Base-by-base conservation (phyloP, 2,888 invertebrate species). In the Embidobia sp. region DNA sequence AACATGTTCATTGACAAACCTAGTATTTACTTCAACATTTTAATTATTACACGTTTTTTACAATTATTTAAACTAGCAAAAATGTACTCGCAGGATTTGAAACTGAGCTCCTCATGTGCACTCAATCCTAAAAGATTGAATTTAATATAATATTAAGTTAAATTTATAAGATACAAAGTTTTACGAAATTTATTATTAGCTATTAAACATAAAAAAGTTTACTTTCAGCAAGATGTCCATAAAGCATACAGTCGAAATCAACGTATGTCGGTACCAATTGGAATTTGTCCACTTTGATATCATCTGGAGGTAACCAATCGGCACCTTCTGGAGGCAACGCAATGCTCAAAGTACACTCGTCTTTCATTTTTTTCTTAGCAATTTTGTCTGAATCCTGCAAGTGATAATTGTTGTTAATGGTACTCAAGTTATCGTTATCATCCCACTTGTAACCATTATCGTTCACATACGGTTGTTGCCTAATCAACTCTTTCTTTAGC, bases 211-310 rank as follows among this genome's bases (percentile, higher is more conserved):
- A n/a, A n/a, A 8, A 48, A 29, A 35, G 57, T 59, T 53, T 51
- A 80, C 81, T 7, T 80, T 85, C 85, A 79, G 3, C 70, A 77
- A 18, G 90, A 73, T 91, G 90, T 4, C 92, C 63, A 78, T 90
- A 91, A 15, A 92, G 80, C 19, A 79, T 75, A n/a, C 90, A 89
- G 10, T 90, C 84, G 42, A 90, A 83, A 82, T 93, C 93, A 0
- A 95, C 92, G 86, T 93, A 93, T 49, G 94, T 94, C 0, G 93
- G 91, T 64, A 91, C 84, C 0, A 91, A 95, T 0, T 90, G 87
- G 81, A 95, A 95, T 44, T 91, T 88, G 0, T 87, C 86, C 49
- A 90, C 87, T 0, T 81, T 83, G 27, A 94, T 89, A 0, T 91
- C 90, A 51, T 91, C 90, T 0, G 93, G 86, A 1, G 92, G 91